A percentile compares a stretch with the other conserved stretches of the same genome.
Evolutionary conservation across 1,140 invertebrate species (phyloP).

Genomic region (Glomeris maerens): DNA sequence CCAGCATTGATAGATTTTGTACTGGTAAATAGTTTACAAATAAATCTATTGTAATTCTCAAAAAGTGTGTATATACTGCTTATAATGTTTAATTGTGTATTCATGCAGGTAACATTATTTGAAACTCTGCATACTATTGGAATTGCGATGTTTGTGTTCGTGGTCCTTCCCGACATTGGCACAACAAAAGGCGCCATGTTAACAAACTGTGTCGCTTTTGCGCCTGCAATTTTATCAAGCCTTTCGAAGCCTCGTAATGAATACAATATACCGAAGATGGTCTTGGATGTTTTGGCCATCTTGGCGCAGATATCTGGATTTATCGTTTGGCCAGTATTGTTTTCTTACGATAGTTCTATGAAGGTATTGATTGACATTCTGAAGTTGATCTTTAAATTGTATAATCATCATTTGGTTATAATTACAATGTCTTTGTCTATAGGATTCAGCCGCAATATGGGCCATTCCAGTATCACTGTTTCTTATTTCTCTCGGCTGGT

Average conservation of each 20-base stretch:
- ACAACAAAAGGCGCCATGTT: slow-evolving; percentile 84
- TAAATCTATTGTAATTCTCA: neutral
- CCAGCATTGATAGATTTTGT: slow-evolving; percentile 16
- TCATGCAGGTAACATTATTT: slow-evolving; percentile 41
- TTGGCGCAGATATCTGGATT: slow-evolving; percentile 74
- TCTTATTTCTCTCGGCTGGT: slow-evolving; percentile 81
- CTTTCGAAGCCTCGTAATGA: slow-evolving; percentile 64
- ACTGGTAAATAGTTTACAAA: slow-evolving; percentile 16
- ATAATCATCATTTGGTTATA: too few species aligned
- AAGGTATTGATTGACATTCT: too few species aligned
- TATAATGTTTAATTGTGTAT: too few species aligned
- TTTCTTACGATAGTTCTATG: slow-evolving; percentile 25
- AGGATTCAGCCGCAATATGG: slow-evolving; percentile 52
- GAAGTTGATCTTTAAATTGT: too few species aligned
- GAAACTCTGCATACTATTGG: slow-evolving; percentile 78
- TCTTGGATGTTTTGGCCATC: slow-evolving; percentile 61
- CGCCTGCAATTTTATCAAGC: slow-evolving; percentile 60
- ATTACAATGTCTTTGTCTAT: too few species aligned
- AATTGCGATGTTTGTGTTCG: slow-evolving; percentile 64
- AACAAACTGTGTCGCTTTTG: slow-evolving; percentile 80
- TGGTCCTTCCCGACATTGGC: slow-evolving; percentile 75
- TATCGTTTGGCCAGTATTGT: slow-evolving; percentile 66
- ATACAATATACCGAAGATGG: slow-evolving; percentile 51
- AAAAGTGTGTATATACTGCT: too few species aligned
- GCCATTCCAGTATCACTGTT: slow-evolving; percentile 67